Percentiles rank a stretch among this genome's conserved stretches.
Conservation (phyloP, 2,113 vertebrate genomes). For the Phylloscopus trochiloides region DNA sequence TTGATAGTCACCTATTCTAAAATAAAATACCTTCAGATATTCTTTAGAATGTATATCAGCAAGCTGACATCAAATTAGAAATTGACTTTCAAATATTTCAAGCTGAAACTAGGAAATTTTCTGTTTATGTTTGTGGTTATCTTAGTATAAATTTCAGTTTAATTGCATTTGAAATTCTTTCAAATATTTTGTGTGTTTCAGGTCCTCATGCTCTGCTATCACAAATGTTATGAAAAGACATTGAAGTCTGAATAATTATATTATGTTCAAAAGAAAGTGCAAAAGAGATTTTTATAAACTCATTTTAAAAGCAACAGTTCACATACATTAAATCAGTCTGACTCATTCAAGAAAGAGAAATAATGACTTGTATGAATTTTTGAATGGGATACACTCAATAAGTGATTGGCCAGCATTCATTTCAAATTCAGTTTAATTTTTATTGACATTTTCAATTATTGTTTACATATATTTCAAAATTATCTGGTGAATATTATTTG, state of each 20-base stretch:
- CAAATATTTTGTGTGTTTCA: neutral
- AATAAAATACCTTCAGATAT: neutral
- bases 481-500: neutral
- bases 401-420: neutral
- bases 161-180: neutral
- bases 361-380: neutral
- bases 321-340: neutral
- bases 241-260: neutral
- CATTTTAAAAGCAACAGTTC: neutral
- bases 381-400: neutral
- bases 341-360: neutral
- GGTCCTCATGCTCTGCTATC: neutral
- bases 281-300: neutral
- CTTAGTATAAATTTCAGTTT: neutral
- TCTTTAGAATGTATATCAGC: neutral
- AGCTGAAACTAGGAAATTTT: neutral
- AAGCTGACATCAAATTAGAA: neutral
- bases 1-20: neutral
- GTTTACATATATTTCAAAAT: neutral
- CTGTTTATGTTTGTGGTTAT: neutral
- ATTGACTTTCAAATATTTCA: neutral
- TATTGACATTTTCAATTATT: neutral
- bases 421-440: neutral
- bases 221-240: neutral
- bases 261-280: neutral